Evolutionary conservation across 2,113 vertebrate genomes (phyloP).

Genomic region (Phrynosoma blainvillii): DNA sequence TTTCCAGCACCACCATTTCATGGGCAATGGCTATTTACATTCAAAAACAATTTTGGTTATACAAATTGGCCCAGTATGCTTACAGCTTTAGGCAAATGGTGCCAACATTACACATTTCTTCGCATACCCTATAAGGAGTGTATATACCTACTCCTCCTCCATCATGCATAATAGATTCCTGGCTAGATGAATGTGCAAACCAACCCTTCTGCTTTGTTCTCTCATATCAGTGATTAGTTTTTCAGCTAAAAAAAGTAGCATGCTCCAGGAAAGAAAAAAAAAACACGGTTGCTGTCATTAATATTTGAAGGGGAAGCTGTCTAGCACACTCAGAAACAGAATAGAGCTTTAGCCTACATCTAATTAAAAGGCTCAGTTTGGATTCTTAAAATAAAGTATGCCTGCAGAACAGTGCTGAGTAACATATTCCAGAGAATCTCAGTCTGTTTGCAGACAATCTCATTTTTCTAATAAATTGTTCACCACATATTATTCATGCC

Average conservation of each 20-base stretch:
- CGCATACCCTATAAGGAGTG: no score
- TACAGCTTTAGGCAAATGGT: background rate
- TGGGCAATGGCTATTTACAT: background rate
- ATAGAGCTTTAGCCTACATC: background rate
- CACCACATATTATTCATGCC: constrained; percentile 63
- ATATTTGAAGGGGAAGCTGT: constrained; percentile 35
- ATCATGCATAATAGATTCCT: background rate
- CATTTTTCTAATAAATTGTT: constrained; percentile 45
- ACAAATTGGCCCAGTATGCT: background rate
- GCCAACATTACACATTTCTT: no score
- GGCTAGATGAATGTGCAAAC: background rate
- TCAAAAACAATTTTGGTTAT: background rate
- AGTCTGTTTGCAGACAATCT: constrained; percentile 52
- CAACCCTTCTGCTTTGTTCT: background rate
- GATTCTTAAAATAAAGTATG: background rate
- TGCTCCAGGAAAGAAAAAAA: constrained; percentile 18
- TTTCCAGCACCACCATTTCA: background rate
- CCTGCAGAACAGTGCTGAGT: constrained; percentile 30
- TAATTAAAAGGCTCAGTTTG: background rate
- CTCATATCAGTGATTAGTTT: background rate
- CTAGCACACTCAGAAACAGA: background rate
- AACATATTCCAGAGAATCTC: constrained; percentile 52
- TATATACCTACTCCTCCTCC: no score
- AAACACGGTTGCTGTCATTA: constrained; percentile 8
- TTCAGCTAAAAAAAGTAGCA: background rate